Evolutionary conservation across 2,888 invertebrate species (phyloP).

Genomic region (Uloborus plumipes): DNA sequence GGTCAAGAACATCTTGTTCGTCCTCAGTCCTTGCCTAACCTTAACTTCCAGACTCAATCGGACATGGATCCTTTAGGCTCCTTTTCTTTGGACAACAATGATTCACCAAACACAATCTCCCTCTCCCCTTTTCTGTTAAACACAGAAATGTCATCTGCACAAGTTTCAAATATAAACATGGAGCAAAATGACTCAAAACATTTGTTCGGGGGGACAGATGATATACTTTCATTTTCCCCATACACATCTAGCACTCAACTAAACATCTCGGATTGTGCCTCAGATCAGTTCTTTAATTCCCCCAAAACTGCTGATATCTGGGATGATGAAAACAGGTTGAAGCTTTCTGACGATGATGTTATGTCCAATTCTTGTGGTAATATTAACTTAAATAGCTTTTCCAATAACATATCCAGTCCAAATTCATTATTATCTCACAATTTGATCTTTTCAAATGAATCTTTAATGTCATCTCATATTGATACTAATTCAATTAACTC

Average conservation of each 20-base stretch:
- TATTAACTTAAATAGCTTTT: slow-evolving; percentile 3
- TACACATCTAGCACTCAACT: slow-evolving; percentile 12
- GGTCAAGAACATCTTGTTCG: slow-evolving; percentile 10
- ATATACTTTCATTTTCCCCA: slow-evolving; percentile 22
- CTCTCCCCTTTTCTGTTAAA: not conserved
- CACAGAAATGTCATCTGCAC: slow-evolving; percentile 3
- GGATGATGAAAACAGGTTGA: slow-evolving; percentile 5
- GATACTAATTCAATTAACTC: slow-evolving; percentile 27
- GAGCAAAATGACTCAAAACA: slow-evolving; percentile 26
- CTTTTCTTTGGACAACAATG: slow-evolving; percentile 3
- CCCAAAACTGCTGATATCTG: slow-evolving; percentile 15
- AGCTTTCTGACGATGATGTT: slow-evolving; percentile 3
- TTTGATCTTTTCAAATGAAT: slow-evolving; percentile 31
- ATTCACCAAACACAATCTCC: slow-evolving; percentile 6
- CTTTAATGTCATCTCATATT: slow-evolving; percentile 22
- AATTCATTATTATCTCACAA: slow-evolving; percentile 18
- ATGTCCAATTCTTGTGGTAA: slow-evolving; percentile 5
- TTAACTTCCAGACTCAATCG: slow-evolving; percentile 3
- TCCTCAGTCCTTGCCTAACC: slow-evolving; percentile 31
- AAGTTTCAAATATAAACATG: not conserved
- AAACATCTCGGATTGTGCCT: slow-evolving; percentile 1
- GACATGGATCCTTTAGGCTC: not conserved
- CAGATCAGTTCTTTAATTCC: slow-evolving; percentile 27
- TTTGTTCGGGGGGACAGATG: slow-evolving; percentile 34
- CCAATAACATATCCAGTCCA: slow-evolving; percentile 19